Base-by-base conservation (phyloP, 2,113 vertebrate genomes). In the Notothenia coriiceps region DNA sequence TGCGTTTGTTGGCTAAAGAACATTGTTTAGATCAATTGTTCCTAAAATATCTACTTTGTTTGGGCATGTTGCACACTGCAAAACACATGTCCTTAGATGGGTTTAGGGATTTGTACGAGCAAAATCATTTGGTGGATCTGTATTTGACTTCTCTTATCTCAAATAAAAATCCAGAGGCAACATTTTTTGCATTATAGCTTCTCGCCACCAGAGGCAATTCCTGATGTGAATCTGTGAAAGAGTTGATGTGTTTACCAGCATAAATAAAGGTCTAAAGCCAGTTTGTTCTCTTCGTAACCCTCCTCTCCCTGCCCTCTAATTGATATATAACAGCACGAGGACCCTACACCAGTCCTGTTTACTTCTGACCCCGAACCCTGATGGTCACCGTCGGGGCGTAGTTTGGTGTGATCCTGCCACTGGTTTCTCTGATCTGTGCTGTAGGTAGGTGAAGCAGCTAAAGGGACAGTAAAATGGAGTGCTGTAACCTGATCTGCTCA, bases 391-490 rank as follows among this genome's bases (percentile, higher is more conserved):
- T 86, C 86, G 86, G 87, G 86, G 29, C 81, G 74, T 69, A 81
- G 74, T 82, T 82, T 81, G 74, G 80, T 79, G 86, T 69, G 88
- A 87, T 82, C 82, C 52, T 64, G 79, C 44, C 78, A 70, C 70
- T 69, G 46, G 55, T 71, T 60, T 44, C 86, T 93, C 88, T 94
- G 93, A 93, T 93, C 93, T 91, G 81, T 90, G 90, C 92, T 92
- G 92, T 93, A 94, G 81, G 78, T 85, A 88, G 82, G 86, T 79
- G 63, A 62, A 60, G 80, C 57, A 18, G 81, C 81, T 76, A 61
- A 72, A 74, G 80, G 82, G 80, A 93, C 86, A 88, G 83, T 88
- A 89, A 92, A 89, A 86, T 70, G 70, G 79, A 86, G 70, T 47
- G 85, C 10, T 44, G 92, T 89, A 94, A 94, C 81, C 14, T 17